A percentile compares a stretch with the other conserved stretches of the same genome.
Conservation (phyloP, 2,797 vertebrate species). For the Sebastes matsubarae region DNA sequence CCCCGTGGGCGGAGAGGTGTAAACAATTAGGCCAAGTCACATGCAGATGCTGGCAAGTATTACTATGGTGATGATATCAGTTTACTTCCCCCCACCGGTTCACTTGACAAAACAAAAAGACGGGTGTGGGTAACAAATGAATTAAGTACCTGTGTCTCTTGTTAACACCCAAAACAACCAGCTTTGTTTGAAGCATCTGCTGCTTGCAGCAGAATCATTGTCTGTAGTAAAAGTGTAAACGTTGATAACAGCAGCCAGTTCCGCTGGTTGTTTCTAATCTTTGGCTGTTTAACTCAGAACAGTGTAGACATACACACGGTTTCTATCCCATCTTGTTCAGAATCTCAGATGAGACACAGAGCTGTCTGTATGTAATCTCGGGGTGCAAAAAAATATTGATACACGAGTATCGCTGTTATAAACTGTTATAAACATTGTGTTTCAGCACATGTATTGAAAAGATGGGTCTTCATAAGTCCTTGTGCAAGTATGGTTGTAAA, state of each 20-base stretch:
- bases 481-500: neutral
- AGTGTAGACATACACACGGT: neutral
- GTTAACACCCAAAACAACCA: neutral
- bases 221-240: neutral
- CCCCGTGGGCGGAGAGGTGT: constrained; percentile 14
- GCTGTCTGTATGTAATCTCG: too few relatives aligned
- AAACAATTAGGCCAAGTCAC: constrained; percentile 24
- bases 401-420: neutral
- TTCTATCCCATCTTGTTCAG: neutral
- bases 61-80: constrained; percentile 27
- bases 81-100: neutral
- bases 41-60: constrained; percentile 2
- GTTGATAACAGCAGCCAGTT: neutral
- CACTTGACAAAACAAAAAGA: neutral
- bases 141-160: constrained; percentile 1
- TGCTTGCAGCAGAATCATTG: neutral
- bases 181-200: neutral
- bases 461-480: neutral
- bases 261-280: neutral
- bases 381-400: too few relatives aligned
- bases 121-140: neutral
- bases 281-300: neutral
- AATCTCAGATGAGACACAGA: neutral
- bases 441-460: neutral
- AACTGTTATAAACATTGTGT: neutral